Conservation (phyloP, 2,113 vertebrate genomes). For the Charina bottae region DNA sequence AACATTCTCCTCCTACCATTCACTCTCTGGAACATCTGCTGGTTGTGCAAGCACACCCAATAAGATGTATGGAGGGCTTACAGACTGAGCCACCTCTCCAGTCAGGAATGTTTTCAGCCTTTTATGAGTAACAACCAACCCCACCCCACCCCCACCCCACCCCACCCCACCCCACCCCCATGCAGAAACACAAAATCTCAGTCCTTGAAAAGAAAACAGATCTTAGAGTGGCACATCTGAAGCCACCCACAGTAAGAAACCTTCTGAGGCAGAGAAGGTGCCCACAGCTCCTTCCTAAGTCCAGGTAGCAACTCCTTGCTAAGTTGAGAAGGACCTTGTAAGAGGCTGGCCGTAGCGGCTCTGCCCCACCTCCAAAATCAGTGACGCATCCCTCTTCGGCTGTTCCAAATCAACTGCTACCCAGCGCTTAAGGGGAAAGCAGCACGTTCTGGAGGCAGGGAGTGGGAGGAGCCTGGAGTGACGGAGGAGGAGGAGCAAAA, state of each 20-base stretch:
- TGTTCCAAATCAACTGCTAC: not conserved
- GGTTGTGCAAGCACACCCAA: not conserved
- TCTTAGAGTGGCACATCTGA: rapidly evolving
- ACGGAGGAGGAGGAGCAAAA: not conserved
- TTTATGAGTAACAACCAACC: not conserved
- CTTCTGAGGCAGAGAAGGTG: not conserved
- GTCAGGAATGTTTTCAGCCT: not conserved
- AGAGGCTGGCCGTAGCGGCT: rapidly evolving
- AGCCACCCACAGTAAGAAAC: not conserved
- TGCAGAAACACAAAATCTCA: not conserved
- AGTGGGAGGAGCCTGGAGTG: not conserved
- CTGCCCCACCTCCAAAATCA: rapidly evolving
- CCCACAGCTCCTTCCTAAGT: too few relatives aligned
- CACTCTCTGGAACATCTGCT: not conserved
- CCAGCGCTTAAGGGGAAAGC: not conserved
- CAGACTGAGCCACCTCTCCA: not conserved
- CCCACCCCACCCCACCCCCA: not conserved
- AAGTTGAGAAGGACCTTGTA: not conserved
- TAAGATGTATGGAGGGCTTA: not conserved
- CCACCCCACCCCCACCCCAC: not conserved
- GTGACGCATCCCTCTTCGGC: too few relatives aligned
- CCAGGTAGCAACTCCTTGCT: too few relatives aligned
- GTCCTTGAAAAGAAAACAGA: not conserved
- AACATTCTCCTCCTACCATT: not conserved
- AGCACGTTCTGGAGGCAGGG: not conserved